A percentile compares a stretch with the other conserved stretches of the same genome.
These are phyloP conservation scores for Propsilocerus akamusi DNA, from an alignment of 1,140 invertebrate species.

Conservation along the genomic window DNA sequence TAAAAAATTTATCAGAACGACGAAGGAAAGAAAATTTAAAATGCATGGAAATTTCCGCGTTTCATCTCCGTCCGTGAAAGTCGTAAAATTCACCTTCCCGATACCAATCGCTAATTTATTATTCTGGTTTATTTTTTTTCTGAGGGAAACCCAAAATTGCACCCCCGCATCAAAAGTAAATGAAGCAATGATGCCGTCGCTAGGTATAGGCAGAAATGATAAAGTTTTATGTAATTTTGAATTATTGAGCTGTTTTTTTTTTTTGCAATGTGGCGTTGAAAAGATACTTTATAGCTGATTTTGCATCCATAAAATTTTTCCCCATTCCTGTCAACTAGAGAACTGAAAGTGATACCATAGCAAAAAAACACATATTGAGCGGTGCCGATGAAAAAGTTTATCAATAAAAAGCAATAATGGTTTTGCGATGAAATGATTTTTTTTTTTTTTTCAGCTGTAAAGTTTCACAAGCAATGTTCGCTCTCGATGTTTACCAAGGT, in stretches of 20 bases:
- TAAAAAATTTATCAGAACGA: not conserved
- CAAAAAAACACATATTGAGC: not conserved
- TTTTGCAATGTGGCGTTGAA: not conserved
- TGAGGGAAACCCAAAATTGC: no score
- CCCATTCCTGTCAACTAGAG: no score
- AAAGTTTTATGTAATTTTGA: conserved; percentile 4
- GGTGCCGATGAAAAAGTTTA: not conserved
- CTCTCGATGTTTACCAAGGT: no score
- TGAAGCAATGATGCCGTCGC: no score
- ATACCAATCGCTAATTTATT: conserved; percentile 4
- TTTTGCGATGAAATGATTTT: not conserved
- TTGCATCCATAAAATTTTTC: not conserved
- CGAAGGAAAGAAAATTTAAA: conserved; percentile 1
- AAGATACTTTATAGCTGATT: not conserved
- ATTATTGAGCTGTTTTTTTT: conserved; percentile 4
- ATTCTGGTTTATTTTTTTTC: conserved; percentile 3
- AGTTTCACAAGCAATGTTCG: no score
- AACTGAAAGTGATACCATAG: no score
- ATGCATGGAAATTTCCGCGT: not conserved
- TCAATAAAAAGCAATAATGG: conserved; percentile 3
- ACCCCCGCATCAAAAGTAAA: no score
- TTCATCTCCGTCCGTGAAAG: not conserved
- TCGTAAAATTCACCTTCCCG: not conserved
- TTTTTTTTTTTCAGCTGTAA: no score
- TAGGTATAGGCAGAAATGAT: not conserved